Conservation (phyloP, 23 tunicate genomes). For the Trididemnum miniatum region DNA sequence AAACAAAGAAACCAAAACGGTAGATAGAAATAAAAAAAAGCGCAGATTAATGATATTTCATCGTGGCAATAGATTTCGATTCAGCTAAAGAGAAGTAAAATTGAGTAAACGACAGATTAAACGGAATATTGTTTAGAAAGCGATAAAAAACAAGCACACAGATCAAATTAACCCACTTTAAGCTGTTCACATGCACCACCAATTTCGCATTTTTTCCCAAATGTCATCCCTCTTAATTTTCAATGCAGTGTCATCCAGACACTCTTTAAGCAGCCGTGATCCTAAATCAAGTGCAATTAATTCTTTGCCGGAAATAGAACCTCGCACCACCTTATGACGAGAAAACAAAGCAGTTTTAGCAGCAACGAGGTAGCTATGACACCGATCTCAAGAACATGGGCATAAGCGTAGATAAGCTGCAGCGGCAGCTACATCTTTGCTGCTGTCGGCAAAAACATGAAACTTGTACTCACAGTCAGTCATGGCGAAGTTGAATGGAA, state of each 20-base stretch:
- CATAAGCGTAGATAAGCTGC: slow-evolving; percentile 1
- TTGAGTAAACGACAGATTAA: too few species aligned
- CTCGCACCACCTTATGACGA: background rate
- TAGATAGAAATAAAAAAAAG: too few species aligned
- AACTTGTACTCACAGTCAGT: background rate
- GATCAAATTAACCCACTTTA: too few species aligned
- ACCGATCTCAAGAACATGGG: background rate
- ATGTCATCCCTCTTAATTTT: background rate
- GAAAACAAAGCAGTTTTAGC: slow-evolving; percentile 5
- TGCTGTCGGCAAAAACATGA: slow-evolving; percentile 2
- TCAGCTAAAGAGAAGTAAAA: too few species aligned
- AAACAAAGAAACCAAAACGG: too few species aligned
- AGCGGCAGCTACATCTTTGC: slow-evolving; percentile 13
- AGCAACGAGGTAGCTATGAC: background rate
- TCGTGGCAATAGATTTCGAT: too few species aligned
- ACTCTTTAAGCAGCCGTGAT: background rate
- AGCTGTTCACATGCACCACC: too few species aligned
- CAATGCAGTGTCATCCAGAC: background rate
- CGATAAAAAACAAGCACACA: too few species aligned
- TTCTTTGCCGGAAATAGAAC: background rate
- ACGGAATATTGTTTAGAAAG: too few species aligned
- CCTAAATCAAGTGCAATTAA: slow-evolving; percentile 4
- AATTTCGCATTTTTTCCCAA: too few species aligned
- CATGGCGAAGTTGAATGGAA: background rate
- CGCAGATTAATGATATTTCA: too few species aligned